Percentiles rank a stretch among this genome's conserved stretches.
phyloP scores from a whole-genome alignment of 2,113 vertebrate species.

The Lates calcarifer region DNA sequence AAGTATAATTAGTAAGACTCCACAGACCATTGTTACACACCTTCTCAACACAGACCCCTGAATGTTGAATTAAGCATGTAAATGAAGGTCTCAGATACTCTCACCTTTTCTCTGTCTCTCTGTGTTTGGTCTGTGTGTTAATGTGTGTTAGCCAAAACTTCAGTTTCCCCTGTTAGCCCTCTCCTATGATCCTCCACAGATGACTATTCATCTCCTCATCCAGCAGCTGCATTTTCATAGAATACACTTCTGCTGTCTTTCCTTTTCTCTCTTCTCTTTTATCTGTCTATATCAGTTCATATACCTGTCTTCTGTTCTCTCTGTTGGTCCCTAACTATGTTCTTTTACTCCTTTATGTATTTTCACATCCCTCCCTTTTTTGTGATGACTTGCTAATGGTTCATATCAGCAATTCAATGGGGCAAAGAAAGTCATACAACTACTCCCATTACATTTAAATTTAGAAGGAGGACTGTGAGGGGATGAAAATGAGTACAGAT shows the following conservation, averaged over 20 bases:
- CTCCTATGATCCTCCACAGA: slow-evolving; percentile 1
- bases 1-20: slow-evolving; percentile 25
- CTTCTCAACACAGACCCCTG: slow-evolving; percentile 5
- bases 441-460: slow-evolving; percentile 22
- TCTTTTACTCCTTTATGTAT: background rate
- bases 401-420: slow-evolving; percentile 35
- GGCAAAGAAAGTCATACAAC: background rate
- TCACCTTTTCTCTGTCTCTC: background rate
- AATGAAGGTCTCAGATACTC: background rate
- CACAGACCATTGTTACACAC: slow-evolving; percentile 27
- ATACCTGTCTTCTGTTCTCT: background rate
- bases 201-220: slow-evolving; percentile 1
- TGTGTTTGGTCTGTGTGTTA: background rate
- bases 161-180: background rate
- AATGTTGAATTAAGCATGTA: slow-evolving; percentile 31
- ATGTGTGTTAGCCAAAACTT: slow-evolving; percentile 16
- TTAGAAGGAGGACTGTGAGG: background rate
- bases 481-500: background rate
- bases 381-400: slow-evolving; percentile 25
- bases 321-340: background rate
- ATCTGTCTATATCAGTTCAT: background rate
- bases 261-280: background rate
- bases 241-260: background rate
- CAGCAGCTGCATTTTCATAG: background rate
- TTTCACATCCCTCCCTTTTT: background rate